These are phyloP conservation scores for Anas platyrhynchos DNA, from an alignment of 2,113 vertebrate genomes.

Conservation along the genomic window DNA sequence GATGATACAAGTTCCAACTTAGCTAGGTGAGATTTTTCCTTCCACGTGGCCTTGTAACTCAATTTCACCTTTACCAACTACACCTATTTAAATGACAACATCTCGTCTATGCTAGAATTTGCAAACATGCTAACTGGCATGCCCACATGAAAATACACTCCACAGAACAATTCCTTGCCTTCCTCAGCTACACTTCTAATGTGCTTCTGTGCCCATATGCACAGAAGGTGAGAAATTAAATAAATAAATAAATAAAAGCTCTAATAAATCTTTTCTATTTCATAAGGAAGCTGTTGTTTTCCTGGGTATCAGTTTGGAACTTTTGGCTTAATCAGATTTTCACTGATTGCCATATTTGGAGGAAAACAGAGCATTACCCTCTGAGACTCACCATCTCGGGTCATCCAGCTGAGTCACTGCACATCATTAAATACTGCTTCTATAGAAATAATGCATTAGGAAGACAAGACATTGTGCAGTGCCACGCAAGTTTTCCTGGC, in stretches of 20 bases:
- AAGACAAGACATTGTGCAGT: not conserved
- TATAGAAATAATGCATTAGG: not conserved
- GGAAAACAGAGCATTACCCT: not conserved
- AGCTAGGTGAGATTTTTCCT: not conserved
- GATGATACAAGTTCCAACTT: not conserved
- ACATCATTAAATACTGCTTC: not conserved
- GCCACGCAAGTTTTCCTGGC: not conserved
- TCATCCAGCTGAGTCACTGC: not conserved
- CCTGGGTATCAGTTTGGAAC: not conserved
- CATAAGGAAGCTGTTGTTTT: not conserved
- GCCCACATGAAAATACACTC: not conserved
- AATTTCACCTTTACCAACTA: not conserved
- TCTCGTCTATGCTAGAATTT: not conserved
- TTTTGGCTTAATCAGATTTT: not conserved
- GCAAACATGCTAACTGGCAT: not conserved
- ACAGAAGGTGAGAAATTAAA: not conserved
- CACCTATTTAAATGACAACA: not conserved
- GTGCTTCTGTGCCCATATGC: not conserved
- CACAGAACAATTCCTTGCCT: not conserved
- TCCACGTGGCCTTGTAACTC: not conserved
- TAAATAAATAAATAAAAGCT: not conserved
- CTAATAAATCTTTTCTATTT: not conserved
- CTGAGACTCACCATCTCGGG: not conserved
- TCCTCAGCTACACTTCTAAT: not conserved
- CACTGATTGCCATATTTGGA: not conserved